These are phyloP conservation scores for Spheniscus mendiculus DNA, from an alignment of 2,113 vertebrate genomes.

Conservation along the genomic window DNA sequence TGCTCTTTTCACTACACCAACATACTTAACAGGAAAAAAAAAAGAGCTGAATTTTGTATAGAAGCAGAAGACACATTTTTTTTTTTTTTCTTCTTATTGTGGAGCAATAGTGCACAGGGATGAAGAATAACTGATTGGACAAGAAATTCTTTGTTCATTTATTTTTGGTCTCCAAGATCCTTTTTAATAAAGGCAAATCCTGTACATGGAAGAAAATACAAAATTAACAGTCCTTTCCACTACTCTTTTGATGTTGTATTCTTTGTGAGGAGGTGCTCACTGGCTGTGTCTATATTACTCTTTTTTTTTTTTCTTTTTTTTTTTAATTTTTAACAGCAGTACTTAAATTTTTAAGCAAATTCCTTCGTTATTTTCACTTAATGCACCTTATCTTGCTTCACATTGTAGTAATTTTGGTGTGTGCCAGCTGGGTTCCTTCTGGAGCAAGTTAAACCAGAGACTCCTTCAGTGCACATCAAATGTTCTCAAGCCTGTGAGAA, in stretches of 20 bases:
- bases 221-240: not conserved
- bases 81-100: not conserved
- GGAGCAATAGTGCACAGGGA: not conserved
- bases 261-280: not conserved
- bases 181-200: not conserved
- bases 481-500: not conserved
- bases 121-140: not conserved
- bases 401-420: not conserved
- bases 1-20: not conserved
- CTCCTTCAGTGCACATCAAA: not conserved
- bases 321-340: not conserved
- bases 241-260: not conserved
- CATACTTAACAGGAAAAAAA: not conserved
- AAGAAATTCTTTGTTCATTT: not conserved
- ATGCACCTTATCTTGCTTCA: not conserved
- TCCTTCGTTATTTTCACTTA: not conserved
- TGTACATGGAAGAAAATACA: not conserved
- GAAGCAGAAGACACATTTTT: not conserved
- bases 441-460: not conserved
- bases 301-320: not conserved
- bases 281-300: not conserved
- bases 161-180: not conserved
- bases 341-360: not conserved
- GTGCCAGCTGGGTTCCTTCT: not conserved
- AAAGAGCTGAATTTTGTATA: not conserved